Base-by-base conservation (phyloP, 2,888 invertebrate genomes). In the Blastobasis adustella region DNA sequence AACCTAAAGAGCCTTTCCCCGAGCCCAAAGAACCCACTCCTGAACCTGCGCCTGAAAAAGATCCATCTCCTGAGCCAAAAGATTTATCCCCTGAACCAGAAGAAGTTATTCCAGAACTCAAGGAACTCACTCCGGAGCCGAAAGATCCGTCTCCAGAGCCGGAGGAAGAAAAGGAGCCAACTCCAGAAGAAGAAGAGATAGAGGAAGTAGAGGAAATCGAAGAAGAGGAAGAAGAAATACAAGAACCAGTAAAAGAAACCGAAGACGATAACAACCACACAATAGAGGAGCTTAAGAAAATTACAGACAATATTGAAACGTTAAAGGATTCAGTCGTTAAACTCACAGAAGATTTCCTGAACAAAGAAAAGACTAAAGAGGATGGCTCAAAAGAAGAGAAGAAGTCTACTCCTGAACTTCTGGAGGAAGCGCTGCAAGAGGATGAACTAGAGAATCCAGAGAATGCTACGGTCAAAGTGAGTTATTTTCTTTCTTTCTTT, bases 401-500 rank as follows among this genome's bases (percentile, higher is more conserved):
- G 51, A 68, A 71, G 53, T 67, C 76, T 7, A 82, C 84, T 6
- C 75, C 76, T 36, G 81, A 82, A 54, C 74, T 83, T 52, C 57
- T 86, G 50, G 82, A 80, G 57, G 85, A 86, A 58, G 83, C 85
- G 38, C 65, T 82, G 36, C 74, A 73, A 56, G 82, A 80, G 50
- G 66, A 68, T 52, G 45, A 73, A 9, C 71, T 65, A 5, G 62
- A 62, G 42, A 68, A 73, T 40, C 67, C 65, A 47, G 79, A 77
- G 49, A 82, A 76, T 51, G 73, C 81, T 23, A 81, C 78, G 51
- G 87, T 89, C 6, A 89, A 89, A 73, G 89, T 89, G 61, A 79
- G 77, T 61, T 5, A 37, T 49, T 39, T 4, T 45, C 40, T 23
- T 23, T 23, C 23, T 23, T 2, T 23, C 23, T 23, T 23, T 23